Evolutionary conservation across 2,113 vertebrate genomes (phyloP).

Genomic region (Aegithalos caudatus): DNA sequence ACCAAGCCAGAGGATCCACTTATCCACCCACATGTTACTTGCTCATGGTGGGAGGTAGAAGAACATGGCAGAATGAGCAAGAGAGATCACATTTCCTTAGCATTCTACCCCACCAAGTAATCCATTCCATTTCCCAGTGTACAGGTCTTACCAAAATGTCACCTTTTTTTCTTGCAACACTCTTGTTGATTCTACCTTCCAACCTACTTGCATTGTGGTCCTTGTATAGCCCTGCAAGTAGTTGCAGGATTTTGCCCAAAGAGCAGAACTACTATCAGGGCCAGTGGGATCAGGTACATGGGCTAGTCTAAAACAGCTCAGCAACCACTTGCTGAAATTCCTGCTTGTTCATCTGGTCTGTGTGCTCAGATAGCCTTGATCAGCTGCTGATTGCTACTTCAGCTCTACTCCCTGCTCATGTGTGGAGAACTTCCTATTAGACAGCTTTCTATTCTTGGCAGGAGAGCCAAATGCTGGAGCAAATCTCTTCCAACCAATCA

Average conservation of each 20-base stretch:
- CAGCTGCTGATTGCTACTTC: not conserved
- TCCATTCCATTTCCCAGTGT: not conserved
- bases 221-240: not conserved
- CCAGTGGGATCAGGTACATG: rapidly evolving
- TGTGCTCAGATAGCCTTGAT: not conserved
- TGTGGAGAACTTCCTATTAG: not conserved
- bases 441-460: slow-evolving; percentile 72
- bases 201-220: not conserved
- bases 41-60: not conserved
- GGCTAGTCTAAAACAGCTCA: not conserved
- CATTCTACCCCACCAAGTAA: not conserved
- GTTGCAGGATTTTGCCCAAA: not conserved
- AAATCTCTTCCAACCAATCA: slow-evolving; percentile 83
- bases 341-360: not conserved
- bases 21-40: not conserved
- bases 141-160: not conserved
- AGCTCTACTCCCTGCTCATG: not conserved
- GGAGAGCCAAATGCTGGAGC: slow-evolving; percentile 75
- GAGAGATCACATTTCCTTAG: not conserved
- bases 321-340: not conserved
- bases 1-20: slow-evolving; percentile 23
- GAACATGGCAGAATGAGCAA: not conserved
- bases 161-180: not conserved
- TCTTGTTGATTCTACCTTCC: not conserved
- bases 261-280: not conserved